Conservation (phyloP, 1,140 invertebrate species). For the Acromyrmex echinatior region DNA sequence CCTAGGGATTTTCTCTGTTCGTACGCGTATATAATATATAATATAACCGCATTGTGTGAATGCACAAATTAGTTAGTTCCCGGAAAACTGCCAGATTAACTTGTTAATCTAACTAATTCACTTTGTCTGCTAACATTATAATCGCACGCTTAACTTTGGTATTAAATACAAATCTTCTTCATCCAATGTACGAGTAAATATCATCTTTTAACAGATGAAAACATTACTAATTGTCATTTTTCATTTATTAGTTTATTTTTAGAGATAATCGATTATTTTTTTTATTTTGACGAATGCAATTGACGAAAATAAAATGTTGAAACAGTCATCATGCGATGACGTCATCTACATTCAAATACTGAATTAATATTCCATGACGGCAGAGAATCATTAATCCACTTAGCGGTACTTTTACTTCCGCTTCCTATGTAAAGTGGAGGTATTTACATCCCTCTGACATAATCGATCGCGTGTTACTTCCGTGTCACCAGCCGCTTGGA, state of each 20-base stretch:
- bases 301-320: background rate
- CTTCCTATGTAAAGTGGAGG: conserved; percentile 61
- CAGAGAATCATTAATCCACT: conserved; percentile 51
- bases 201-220: background rate
- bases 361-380: conserved; percentile 17
- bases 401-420: conserved; percentile 52
- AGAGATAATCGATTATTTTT: background rate
- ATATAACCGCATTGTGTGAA: conserved; percentile 13
- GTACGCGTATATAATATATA: conserved; percentile 41
- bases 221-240: background rate
- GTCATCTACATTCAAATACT: conserved; percentile 7
- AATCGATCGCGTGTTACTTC: conserved; percentile 75
- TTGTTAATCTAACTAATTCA: conserved; percentile 66
- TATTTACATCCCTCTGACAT: conserved; percentile 71
- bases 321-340: background rate
- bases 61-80: conserved; percentile 59
- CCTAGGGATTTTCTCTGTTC: conserved; percentile 7
- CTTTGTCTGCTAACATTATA: conserved; percentile 30
- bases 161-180: conserved; percentile 12
- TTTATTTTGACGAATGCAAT: background rate
- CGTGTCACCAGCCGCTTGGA: conserved; percentile 68
- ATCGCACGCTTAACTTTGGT: background rate
- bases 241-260: background rate
- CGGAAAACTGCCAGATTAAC: conserved; percentile 54
- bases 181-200: background rate